Evolutionary conservation across 1,140 invertebrate genomes (phyloP), one percentile per base, ranked within the genome.

Genomic region (Eumaeus atala): DNA sequence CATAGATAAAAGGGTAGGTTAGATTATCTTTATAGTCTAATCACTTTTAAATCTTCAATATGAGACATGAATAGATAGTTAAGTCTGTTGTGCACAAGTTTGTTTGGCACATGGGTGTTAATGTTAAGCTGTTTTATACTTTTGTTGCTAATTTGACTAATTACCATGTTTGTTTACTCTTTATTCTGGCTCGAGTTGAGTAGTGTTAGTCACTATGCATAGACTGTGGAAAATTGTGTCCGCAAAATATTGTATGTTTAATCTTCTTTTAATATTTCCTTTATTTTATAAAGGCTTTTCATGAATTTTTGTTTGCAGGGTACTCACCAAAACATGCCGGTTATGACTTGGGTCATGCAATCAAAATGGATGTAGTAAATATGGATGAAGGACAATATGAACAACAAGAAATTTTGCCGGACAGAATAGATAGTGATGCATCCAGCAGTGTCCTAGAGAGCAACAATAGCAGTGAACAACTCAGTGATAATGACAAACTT

Each of bases 361-460:
- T 87, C 74, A 84, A 79, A 70, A 84, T 87, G 84, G 84, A 87
- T 60, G 67, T 71, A 37, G 74, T 87, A 9, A 79, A 77, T 54
- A 65, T 74, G 67, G 74, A 72, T 36, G 80, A 83, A 56, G 80
- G 78, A 54, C 64, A 70, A 40, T 84, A 82, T 61, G 77, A 84
- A 62, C 75, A 77, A 48, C 74, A 62, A 40, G 77, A 84, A 38
- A 69, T 67, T 61, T 40, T 81, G 60, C 81, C 75, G 8, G 67
- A 74, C n/a, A 79, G 72, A 64, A 59, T 63, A 40, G 77, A 79
- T 11, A 82, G 77, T 56, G 80, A 84, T 58, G 72, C 69, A 34
- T 84, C 80, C 6, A 81, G 77, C 48, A 77, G 73, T 54, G 48
- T 73, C 11, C 69, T 78, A 35, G 76, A 80, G 49, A 76, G 79